Conservation (phyloP, 2,797 vertebrate species). For the Epinephelus malabaricus region DNA sequence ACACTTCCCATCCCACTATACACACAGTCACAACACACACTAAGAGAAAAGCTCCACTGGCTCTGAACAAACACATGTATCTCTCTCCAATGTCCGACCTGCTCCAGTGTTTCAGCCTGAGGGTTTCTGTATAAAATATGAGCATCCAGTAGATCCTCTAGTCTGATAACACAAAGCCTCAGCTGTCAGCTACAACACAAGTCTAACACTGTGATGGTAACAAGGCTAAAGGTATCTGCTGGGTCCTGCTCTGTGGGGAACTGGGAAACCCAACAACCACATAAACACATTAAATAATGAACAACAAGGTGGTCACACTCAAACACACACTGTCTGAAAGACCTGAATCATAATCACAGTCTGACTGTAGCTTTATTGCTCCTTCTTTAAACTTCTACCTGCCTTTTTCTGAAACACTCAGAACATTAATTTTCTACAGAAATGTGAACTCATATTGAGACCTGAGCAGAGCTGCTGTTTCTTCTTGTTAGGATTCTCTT, state of each 20-base stretch:
- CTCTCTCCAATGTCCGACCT: neutral
- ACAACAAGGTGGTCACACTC: constrained; percentile 3
- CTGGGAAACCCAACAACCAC: neutral
- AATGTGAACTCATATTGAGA: neutral
- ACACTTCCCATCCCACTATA: neutral
- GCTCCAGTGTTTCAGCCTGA: constrained; percentile 8
- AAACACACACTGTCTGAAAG: neutral
- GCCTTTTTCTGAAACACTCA: neutral
- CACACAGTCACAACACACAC: neutral
- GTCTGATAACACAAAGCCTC: constrained; percentile 9
- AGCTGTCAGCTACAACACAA: constrained; percentile 4
- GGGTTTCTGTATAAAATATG: constrained; percentile 9
- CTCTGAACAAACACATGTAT: constrained; percentile 1
- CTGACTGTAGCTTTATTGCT: neutral
- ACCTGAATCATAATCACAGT: neutral
- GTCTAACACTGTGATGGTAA: neutral
- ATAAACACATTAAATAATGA: neutral
- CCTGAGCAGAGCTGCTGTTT: neutral
- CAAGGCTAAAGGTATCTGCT: constrained; percentile 12
- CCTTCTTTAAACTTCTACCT: neutral
- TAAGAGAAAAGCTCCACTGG: neutral
- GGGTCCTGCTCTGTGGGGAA: neutral
- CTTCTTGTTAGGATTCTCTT: constrained; percentile 30
- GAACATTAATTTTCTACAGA: neutral
- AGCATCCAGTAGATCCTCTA: neutral